These are phyloP conservation scores for Numida meleagris DNA, from an alignment of 2,113 vertebrate genomes.

Conservation along the genomic window DNA sequence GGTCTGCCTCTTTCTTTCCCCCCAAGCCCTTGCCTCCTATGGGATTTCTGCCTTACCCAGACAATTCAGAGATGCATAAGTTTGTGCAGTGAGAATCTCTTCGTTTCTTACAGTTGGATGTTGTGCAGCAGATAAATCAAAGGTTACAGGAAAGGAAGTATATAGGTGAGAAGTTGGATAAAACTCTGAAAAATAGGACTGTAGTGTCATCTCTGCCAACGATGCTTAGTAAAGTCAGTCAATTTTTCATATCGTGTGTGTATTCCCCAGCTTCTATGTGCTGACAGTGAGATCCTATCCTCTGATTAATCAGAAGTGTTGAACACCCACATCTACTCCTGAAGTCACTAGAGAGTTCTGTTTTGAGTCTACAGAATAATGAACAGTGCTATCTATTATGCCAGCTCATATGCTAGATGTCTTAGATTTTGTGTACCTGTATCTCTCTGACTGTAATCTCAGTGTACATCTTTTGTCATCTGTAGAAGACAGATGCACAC, in stretches of 20 bases:
- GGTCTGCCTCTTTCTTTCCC: not conserved
- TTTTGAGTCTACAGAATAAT: slow-evolving; percentile 20
- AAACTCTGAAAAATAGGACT: slow-evolving; percentile 21
- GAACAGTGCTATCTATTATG: not conserved
- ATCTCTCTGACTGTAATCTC: slow-evolving; percentile 2
- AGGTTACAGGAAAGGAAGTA: not conserved
- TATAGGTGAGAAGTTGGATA: slow-evolving; percentile 19
- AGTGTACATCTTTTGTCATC: slow-evolving; percentile 5
- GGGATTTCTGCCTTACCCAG: not conserved
- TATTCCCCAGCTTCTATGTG: not conserved
- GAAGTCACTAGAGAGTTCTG: slow-evolving; percentile 25
- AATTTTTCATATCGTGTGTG: not conserved
- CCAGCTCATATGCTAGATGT: slow-evolving; percentile 26
- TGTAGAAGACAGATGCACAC: not conserved
- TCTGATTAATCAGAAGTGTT: slow-evolving; percentile 48
- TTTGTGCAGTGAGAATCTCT: not conserved
- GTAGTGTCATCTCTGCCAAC: not conserved
- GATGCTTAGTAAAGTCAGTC: not conserved
- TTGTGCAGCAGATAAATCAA: not conserved
- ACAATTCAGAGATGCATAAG: not conserved
- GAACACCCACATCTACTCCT: slow-evolving; percentile 17
- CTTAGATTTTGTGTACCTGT: slow-evolving; percentile 31
- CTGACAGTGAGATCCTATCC: slow-evolving; percentile 1
- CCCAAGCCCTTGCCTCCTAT: not conserved
- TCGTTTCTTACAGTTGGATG: not conserved